Percentiles rank a stretch among this genome's conserved stretches.
Conservation (phyloP, 2,113 vertebrate genomes). For the Elaphurus davidianus region DNA sequence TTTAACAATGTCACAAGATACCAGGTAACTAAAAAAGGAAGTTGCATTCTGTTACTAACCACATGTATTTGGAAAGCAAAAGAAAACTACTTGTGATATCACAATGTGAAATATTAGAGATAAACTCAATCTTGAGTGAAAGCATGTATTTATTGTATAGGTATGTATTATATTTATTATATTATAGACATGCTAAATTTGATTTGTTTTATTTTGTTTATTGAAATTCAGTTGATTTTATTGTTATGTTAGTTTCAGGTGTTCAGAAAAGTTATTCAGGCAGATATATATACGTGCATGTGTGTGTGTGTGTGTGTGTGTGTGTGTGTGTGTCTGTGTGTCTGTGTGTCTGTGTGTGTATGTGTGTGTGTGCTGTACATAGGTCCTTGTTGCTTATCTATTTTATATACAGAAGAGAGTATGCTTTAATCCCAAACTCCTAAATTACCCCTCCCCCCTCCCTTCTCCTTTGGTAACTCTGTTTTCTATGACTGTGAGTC, state of each 20-base stretch:
- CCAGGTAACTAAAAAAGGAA: neutral
- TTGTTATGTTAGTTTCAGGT: neutral
- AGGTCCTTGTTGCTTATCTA: neutral
- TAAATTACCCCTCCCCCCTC: neutral
- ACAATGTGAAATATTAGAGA: neutral
- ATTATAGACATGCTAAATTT: neutral
- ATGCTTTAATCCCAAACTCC: neutral
- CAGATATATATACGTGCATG: rapidly evolving
- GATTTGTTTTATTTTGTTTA: neutral
- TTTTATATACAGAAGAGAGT: neutral
- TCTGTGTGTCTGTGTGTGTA: no score
- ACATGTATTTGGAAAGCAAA: neutral
- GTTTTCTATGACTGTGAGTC: neutral
- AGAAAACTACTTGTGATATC: neutral
- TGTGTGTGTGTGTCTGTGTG: no score
- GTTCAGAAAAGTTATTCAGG: neutral
- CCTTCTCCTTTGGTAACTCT: neutral
- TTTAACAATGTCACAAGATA: neutral
- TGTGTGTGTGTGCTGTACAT: neutral
- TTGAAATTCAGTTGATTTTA: neutral
- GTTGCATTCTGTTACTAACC: neutral
- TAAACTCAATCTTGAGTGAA: neutral
- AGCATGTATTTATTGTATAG: neutral
- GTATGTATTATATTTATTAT: neutral
- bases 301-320: no score